These are phyloP conservation scores for Enteromius viviparus DNA, from an alignment of 2,797 vertebrate genomes.

Conservation along the genomic window DNA sequence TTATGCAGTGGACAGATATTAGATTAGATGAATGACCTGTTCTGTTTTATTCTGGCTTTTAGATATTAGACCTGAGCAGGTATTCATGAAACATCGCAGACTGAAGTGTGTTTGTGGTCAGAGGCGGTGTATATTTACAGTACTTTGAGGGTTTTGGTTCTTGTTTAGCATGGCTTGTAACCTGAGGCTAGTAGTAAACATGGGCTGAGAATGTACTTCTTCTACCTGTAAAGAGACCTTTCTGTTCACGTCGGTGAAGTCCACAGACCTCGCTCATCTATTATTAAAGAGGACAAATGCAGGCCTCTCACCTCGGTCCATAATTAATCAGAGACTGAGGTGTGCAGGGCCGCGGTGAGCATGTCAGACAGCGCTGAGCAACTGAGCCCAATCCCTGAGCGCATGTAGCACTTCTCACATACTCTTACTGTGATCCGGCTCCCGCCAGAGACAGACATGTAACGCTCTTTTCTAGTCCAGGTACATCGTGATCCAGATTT, in stretches of 20 bases:
- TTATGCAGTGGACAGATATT: constrained; percentile 39
- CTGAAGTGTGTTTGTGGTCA: not conserved
- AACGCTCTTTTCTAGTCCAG: not conserved
- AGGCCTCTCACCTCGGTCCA: constrained; percentile 44
- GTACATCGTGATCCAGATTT: not conserved
- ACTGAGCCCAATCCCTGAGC: constrained; percentile 16
- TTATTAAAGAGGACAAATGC: constrained; percentile 51
- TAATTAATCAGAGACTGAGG: constrained; percentile 49
- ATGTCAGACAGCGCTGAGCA: constrained; percentile 24
- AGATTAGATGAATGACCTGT: constrained; percentile 33
- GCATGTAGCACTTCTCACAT: constrained; percentile 9
- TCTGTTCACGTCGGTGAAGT: constrained; percentile 34
- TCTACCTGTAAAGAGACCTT: constrained; percentile 34
- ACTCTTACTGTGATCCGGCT: not conserved
- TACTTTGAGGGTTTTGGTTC: constrained; percentile 9
- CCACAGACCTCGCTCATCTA: constrained; percentile 35
- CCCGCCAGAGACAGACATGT: not conserved
- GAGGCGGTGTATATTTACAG: not conserved
- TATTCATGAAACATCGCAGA: not conserved
- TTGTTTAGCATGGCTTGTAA: constrained; percentile 19
- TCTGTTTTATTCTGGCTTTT: constrained; percentile 28
- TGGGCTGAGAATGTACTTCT: not conserved
- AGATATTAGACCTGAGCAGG: constrained; percentile 12
- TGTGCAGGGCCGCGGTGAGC: not conserved
- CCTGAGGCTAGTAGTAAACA: constrained; percentile 15